Base-by-base conservation (phyloP, 2,113 vertebrate species). In the Pluvialis apricaria region DNA sequence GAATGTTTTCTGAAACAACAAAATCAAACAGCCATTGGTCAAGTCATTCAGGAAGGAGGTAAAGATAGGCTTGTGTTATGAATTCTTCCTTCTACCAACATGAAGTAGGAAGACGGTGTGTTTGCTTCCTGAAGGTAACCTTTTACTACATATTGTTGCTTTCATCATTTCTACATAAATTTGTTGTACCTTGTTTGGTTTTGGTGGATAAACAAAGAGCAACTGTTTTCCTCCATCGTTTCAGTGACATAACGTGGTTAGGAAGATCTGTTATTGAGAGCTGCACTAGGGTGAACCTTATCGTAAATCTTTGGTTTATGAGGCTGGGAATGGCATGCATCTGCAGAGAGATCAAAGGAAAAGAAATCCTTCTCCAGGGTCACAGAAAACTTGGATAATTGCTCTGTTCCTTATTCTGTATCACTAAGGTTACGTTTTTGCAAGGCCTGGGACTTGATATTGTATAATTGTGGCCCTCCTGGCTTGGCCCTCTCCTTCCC, bases 21-120 rank as follows among this genome's bases (percentile, higher is more conserved):
- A 96, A 99, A 97, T 94, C 99, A 99, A 94, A 94, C 96, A 4
- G 97, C 98, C 62, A 97, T 99, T 24, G 99, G 99, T 54, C 99
- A 99, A 94, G 98, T 99, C 96, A 99, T 99, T 97, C 99, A 99
- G 98, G 99, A 99, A 96, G 99, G 98, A 55, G 99, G 99, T 40
- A 98, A 99, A 97, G 99, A 99, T 61, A 98, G 99, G 54, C 98
- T 99, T 86, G 97, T 99, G 20, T 97, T 99, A 73, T 99, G 97
- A 99, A 40, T 49, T 70, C 38, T 19, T 44, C 44, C 29, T 79
- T 49, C 45, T 45, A 51, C 34, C 58, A 73, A 16, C 44, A 11
- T 57, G 15, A 57, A 69, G 19, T 18, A 58, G 52, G 76, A 86
- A 54, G 61, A 47, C 26, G 12, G 18, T 21, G 17, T 29, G 60